A percentile compares a stretch with the other conserved stretches of the same genome.
These are phyloP conservation scores for Pantherophis alleghaniensis DNA, from an alignment of 2,797 vertebrate genomes.

Conservation along the genomic window DNA sequence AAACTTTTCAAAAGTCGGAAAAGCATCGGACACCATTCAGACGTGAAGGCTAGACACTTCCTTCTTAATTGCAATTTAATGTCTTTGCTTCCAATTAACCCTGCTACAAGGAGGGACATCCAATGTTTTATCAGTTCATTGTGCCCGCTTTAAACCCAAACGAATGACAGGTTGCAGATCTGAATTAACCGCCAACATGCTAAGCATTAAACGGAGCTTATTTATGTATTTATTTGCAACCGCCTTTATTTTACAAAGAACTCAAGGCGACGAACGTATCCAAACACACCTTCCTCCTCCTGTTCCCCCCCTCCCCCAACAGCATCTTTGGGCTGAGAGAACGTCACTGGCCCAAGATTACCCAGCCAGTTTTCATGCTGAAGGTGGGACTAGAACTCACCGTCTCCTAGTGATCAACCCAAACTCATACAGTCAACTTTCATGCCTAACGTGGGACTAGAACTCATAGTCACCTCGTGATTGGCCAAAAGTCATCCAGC, in stretches of 20 bases:
- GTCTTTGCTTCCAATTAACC: not conserved
- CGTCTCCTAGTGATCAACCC: too few species aligned
- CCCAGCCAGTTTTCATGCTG: not conserved
- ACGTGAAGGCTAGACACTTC: not conserved
- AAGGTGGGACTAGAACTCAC: not conserved
- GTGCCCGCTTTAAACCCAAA: not conserved
- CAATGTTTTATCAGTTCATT: not conserved
- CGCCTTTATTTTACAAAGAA: too few species aligned
- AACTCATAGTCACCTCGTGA: too few species aligned
- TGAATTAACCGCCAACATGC: not conserved
- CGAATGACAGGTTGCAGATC: not conserved
- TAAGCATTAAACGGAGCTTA: not conserved
- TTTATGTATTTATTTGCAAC: too few species aligned
- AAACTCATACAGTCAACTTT: too few species aligned
- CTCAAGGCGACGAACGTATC: too few species aligned
- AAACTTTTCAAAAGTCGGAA: not conserved
- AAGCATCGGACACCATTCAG: not conserved
- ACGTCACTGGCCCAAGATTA: too few species aligned
- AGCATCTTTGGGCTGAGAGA: too few species aligned
- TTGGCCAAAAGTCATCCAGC: too few species aligned
- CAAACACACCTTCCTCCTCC: too few species aligned
- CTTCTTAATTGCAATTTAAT: not conserved
- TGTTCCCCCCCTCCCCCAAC: too few species aligned
- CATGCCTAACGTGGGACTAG: too few species aligned
- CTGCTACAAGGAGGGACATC: fast-evolving